phyloP scores from a whole-genome alignment of 1,140 invertebrate genomes.

The Cydia amplana region DNA sequence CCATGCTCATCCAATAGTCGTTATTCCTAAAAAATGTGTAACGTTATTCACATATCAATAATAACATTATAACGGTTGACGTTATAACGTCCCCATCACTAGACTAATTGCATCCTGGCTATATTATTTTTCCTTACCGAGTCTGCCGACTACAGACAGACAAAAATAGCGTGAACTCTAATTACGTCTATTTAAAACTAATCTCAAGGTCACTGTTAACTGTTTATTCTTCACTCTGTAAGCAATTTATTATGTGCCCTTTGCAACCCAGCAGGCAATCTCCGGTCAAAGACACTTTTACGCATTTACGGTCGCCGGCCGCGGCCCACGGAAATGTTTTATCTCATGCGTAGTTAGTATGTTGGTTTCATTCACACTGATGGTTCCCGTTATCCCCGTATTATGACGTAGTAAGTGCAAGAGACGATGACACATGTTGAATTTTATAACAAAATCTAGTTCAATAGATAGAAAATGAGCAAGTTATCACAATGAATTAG shows the following conservation, averaged over 20 bases:
- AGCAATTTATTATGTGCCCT: not conserved
- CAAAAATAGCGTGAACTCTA: not conserved
- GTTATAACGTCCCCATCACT: conserved; percentile 1
- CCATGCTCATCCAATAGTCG: not conserved
- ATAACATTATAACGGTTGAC: not conserved
- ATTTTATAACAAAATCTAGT: too few relatives aligned
- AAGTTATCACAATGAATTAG: too few relatives aligned
- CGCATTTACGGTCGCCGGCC: too few relatives aligned
- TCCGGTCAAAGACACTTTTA: conserved; percentile 2
- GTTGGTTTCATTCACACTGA: not conserved
- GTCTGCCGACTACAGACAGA: not conserved
- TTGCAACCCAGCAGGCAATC: not conserved
- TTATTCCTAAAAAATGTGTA: not conserved
- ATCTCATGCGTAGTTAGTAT: not conserved
- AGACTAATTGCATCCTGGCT: not conserved
- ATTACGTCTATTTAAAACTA: too few relatives aligned
- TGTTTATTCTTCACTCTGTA: too few relatives aligned
- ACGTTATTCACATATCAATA: not conserved
- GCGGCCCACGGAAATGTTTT: not conserved
- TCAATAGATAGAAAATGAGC: too few relatives aligned
- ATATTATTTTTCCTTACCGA: not conserved
- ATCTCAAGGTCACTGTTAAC: too few relatives aligned
- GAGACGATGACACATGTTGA: too few relatives aligned
- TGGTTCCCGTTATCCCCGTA: too few relatives aligned
- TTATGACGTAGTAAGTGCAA: too few relatives aligned